Percentiles rank a stretch among this genome's conserved stretches.
These are phyloP conservation scores for Drosophila guanche DNA, from an alignment of 1,140 invertebrate genomes.

Conservation along the genomic window DNA sequence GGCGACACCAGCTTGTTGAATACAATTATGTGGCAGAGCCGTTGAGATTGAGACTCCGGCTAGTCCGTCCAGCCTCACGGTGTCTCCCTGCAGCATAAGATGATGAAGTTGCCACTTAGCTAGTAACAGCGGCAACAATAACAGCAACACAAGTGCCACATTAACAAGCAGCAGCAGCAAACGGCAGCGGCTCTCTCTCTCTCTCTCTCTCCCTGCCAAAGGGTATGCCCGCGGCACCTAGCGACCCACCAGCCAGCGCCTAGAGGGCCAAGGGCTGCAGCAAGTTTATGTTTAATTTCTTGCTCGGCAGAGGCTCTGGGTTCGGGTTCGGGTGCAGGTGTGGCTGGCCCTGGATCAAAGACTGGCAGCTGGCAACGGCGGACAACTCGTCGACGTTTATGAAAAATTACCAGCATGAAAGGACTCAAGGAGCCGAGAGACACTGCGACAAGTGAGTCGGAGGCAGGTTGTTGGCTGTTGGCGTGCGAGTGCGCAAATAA, in stretches of 20 bases:
- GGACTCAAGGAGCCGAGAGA: conserved; percentile 42
- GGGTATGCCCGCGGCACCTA: conserved; percentile 21
- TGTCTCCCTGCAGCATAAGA: conserved; percentile 35
- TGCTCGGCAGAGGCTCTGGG: conserved; percentile 37
- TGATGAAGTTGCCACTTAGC: conserved; percentile 79
- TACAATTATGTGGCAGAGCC: conserved; percentile 72
- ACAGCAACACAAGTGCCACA: conserved; percentile 56
- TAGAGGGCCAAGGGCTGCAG: conserved; percentile 56
- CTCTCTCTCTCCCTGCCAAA: no score
- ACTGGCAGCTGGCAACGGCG: conserved; percentile 31
- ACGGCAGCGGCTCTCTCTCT: no score
- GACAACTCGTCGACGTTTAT: conserved; percentile 64
- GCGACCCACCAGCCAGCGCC: conserved; percentile 30
- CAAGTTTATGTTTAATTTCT: conserved; percentile 80
- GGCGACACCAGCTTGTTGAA: conserved; percentile 81
- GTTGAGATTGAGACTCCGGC: conserved; percentile 58
- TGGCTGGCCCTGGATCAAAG: conserved; percentile 63
- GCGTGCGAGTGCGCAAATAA: conserved; percentile 48
- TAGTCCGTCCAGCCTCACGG: conserved; percentile 21
- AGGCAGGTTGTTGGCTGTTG: conserved; percentile 13
- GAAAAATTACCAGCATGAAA: conserved; percentile 72
- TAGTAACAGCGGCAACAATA: conserved; percentile 53
- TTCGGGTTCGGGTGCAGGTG: conserved; percentile 54
- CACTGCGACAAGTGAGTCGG: conserved; percentile 43
- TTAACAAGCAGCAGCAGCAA: conserved; percentile 45